These are phyloP conservation scores for Dysdera silvatica DNA, from an alignment of 1,140 invertebrate species.

Conservation along the genomic window DNA sequence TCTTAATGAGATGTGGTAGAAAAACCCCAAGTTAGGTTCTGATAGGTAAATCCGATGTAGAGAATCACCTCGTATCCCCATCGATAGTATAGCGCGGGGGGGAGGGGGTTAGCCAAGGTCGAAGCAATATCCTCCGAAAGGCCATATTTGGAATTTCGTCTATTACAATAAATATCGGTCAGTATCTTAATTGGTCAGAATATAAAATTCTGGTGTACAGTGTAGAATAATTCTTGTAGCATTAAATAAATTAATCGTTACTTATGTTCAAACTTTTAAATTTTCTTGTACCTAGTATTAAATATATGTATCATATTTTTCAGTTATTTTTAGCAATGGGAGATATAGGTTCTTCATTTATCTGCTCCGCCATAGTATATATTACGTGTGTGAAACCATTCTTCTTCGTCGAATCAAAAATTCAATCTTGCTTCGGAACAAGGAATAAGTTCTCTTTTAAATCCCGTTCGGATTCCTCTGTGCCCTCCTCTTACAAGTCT, in stretches of 20 bases:
- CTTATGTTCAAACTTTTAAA: background rate
- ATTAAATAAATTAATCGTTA: background rate
- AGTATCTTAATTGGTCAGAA: background rate
- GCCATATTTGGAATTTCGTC: background rate
- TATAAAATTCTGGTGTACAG: background rate
- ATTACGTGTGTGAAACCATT: constrained; percentile 12
- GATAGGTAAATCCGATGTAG: too few species aligned
- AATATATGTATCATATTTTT: background rate
- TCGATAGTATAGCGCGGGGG: too few species aligned
- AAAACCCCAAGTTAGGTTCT: too few species aligned
- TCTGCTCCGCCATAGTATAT: background rate
- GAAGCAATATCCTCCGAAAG: too few species aligned
- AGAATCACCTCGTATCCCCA: too few species aligned
- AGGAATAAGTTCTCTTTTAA: constrained; percentile 11
- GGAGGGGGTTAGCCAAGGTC: too few species aligned
- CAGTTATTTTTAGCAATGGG: constrained; percentile 13
- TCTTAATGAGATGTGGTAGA: too few species aligned
- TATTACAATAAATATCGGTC: background rate
- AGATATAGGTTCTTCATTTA: constrained; percentile 2
- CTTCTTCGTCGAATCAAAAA: constrained; percentile 4
- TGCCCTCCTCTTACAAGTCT: too few species aligned
- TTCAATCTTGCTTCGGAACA: background rate
- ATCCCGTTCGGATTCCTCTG: background rate
- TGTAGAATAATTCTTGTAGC: background rate
- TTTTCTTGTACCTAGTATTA: background rate